Evolutionary conservation across 2,797 vertebrate genomes (phyloP), one percentile per base, ranked within the genome.

Genomic region (Sparidentex hasta): DNA sequence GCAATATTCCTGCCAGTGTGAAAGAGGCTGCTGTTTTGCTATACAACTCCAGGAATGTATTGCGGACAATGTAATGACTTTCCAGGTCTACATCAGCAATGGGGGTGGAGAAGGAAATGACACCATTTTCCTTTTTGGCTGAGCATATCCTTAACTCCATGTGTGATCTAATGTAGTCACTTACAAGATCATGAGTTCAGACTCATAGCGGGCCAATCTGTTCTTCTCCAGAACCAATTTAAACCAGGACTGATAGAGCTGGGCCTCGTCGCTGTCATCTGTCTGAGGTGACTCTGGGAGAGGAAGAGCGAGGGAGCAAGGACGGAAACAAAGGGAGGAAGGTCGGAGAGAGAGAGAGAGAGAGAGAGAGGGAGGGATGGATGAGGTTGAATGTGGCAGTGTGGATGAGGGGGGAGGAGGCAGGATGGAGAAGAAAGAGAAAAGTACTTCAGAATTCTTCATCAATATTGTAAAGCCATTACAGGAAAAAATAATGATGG

Each of bases 151-250:
- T 38, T 38, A 9, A 12, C 23, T 18, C 48, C 20, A n/a, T 21
- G 27, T 29, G 16, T 20, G 27, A 43, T 54, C 7, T 33, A 2
- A 54, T 2, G 43, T 17, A 3, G 56, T 38, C 50, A 81, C 96
- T 93, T 90, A 96, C 96, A 96, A 96, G 79, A 96, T 94, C 92
- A 96, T 91, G 57, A 99, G 96, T 88, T 98, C 97, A 11, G 97
- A 97, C 90, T 99, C 98, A 1, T 97, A 98, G 77, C 96, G 96
- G 44, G 90, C 96, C 92, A 99, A 91, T 90, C 96, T 95, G 92
- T 99, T 98, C 96, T 98, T 99, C 93, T 99, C 97, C 94, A 98
- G 88, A 44, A 97, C 98, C 21, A 99, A 94, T 82, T 96, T 95
- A 85, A 98, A 97, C 98, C 98, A 99, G 87, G 96, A 95, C 82